Evolutionary conservation across 1,140 invertebrate species (phyloP).

Genomic region (Teleogryllus occipitalis): DNA sequence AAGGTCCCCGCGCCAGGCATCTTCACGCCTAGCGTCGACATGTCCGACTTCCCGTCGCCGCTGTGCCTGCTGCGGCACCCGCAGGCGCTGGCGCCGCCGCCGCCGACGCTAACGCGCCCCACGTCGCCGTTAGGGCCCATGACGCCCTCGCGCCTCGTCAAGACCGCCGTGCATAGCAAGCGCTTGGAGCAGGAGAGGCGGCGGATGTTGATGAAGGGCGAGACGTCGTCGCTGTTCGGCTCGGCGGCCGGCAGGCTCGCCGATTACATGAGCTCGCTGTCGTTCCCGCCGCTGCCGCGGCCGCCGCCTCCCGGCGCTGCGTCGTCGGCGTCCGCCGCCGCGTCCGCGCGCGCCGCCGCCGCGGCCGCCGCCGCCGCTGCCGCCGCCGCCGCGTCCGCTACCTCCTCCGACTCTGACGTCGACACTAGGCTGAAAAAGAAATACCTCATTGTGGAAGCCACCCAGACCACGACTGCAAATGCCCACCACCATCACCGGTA

Average conservation of each 20-base stretch:
- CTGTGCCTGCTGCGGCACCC: slow-evolving; percentile 12
- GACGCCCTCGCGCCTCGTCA: slow-evolving; percentile 55
- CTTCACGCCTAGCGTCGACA: slow-evolving; percentile 32
- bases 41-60: slow-evolving; percentile 16
- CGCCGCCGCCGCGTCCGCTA: slow-evolving; percentile 13
- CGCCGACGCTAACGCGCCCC: slow-evolving; percentile 33
- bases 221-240: background rate
- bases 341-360: too few relatives aligned
- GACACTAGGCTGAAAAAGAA: slow-evolving; percentile 25
- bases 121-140: slow-evolving; percentile 31
- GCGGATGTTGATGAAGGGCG: slow-evolving; percentile 25
- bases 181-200: slow-evolving; percentile 44
- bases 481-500: slow-evolving; percentile 32
- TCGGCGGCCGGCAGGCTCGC: too few relatives aligned
- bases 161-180: slow-evolving; percentile 55
- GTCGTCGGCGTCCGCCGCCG: background rate
- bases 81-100: slow-evolving; percentile 40
- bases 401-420: background rate
- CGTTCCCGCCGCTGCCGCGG: background rate
- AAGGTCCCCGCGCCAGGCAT: slow-evolving; percentile 33
- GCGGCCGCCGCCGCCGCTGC: too few relatives aligned
- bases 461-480: slow-evolving; percentile 24
- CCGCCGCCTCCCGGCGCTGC: too few relatives aligned
- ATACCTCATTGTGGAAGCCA: slow-evolving; percentile 28
- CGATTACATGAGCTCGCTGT: background rate